Conservation (phyloP, 2,888 invertebrate genomes). For the Mycalesis mineus region DNA sequence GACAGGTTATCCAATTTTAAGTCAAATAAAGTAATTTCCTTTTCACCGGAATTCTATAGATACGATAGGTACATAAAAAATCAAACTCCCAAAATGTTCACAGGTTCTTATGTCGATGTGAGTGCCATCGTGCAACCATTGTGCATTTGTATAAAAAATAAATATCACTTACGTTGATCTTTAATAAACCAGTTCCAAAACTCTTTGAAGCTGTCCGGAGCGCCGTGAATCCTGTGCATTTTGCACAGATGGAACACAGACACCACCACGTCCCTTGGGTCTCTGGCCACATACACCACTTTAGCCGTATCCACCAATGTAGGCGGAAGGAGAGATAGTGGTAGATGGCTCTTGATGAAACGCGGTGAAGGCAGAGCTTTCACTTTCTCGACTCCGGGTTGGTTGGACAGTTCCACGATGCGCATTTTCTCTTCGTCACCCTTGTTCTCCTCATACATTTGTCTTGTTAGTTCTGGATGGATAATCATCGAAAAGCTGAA, state of each 20-base stretch:
- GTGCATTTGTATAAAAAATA: too few species aligned
- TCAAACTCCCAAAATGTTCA: too few species aligned
- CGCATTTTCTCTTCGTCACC: constrained; percentile 6
- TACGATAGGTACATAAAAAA: too few species aligned
- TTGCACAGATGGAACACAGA: constrained; percentile 84
- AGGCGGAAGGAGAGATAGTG: constrained; percentile 81
- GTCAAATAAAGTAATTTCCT: too few species aligned
- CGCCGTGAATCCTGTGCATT: constrained; percentile 74
- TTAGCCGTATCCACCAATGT: constrained; percentile 68
- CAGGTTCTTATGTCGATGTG: too few species aligned
- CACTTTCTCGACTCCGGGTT: constrained; percentile 45
- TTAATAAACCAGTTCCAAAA: constrained; percentile 81
- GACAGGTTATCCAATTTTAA: too few species aligned
- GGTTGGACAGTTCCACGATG: constrained; percentile 1
- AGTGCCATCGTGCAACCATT: too few species aligned
- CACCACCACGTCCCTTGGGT: constrained; percentile 88
- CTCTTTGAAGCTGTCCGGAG: constrained; percentile 74
- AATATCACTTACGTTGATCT: constrained; percentile 73
- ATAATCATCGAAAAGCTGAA: constrained; percentile 21
- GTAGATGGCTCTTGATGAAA: constrained; percentile 79
- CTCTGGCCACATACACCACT: constrained; percentile 85
- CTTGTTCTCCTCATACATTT: constrained; percentile 19
- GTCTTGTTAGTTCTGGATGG: constrained; percentile 9
- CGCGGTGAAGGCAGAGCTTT: constrained; percentile 35
- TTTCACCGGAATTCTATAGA: too few species aligned